phyloP scores from a whole-genome alignment of 2,888 invertebrate genomes.

The Philaethria dido region DNA sequence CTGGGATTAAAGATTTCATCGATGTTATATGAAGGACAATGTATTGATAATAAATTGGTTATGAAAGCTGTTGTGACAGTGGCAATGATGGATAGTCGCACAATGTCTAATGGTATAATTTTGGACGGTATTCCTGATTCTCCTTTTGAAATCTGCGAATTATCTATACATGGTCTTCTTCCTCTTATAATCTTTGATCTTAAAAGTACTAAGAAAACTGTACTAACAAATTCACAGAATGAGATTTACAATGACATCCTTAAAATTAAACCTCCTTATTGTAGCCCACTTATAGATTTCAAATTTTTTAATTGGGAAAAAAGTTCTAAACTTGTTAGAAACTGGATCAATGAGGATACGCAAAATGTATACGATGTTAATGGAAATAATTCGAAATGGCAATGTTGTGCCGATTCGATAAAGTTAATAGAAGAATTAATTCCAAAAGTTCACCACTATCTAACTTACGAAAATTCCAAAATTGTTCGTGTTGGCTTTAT shows the following conservation, averaged over 20 bases:
- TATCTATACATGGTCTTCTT: slow-evolving; percentile 78
- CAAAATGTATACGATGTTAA: slow-evolving; percentile 81
- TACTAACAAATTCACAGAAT: slow-evolving; percentile 66
- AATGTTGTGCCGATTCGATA: slow-evolving; percentile 73
- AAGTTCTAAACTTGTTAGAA: slow-evolving; percentile 60
- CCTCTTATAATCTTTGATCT: slow-evolving; percentile 84
- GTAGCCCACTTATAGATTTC: slow-evolving; percentile 65
- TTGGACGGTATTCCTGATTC: slow-evolving; percentile 85
- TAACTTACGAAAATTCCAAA: slow-evolving; percentile 70
- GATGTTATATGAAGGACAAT: slow-evolving; percentile 68
- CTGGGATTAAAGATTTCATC: slow-evolving; percentile 70
- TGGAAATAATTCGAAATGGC: slow-evolving; percentile 82
- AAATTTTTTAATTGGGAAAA: slow-evolving; percentile 72
- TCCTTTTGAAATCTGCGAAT: slow-evolving; percentile 74
- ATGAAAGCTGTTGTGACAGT: slow-evolving; percentile 81
- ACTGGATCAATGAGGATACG: slow-evolving; percentile 80
- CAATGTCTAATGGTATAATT: slow-evolving; percentile 82
- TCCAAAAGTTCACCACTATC: slow-evolving; percentile 78
- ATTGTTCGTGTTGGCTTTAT: slow-evolving; percentile 79
- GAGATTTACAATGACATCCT: slow-evolving; percentile 63
- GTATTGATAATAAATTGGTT: slow-evolving; percentile 69
- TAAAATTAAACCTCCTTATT: slow-evolving; percentile 65
- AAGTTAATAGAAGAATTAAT: slow-evolving; percentile 62
- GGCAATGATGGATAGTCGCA: slow-evolving; percentile 74
- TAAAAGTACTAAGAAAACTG: slow-evolving; percentile 59